These are phyloP conservation scores for Scolopax bukidnonensis DNA, from an alignment of 2,797 vertebrate species.

Conservation along the genomic window DNA sequence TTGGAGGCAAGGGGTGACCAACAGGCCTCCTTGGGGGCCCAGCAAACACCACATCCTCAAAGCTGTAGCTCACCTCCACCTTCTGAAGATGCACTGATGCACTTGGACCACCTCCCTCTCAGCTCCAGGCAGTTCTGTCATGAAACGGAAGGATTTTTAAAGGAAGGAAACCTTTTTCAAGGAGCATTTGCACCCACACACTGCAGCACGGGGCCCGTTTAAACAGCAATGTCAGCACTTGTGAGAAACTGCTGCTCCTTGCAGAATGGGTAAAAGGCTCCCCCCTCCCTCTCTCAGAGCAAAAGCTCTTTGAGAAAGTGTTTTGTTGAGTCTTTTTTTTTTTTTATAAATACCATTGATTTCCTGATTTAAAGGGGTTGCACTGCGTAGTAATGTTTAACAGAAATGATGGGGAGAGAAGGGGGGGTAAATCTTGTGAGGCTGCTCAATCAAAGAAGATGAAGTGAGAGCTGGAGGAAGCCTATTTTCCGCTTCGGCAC, in stretches of 20 bases:
- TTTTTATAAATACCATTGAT: not conserved
- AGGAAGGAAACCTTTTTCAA: not conserved
- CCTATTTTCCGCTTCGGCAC: not conserved
- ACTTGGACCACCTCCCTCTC: not conserved
- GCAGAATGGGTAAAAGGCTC: not conserved
- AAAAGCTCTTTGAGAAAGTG: not conserved
- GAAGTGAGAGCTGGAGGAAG: not conserved
- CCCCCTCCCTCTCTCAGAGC: not conserved
- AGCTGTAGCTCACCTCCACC: not conserved
- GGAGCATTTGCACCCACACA: not conserved
- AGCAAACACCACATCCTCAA: not conserved
- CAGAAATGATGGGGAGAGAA: not conserved
- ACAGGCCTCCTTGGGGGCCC: not conserved
- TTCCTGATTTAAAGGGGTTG: not conserved
- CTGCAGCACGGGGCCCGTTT: not conserved
- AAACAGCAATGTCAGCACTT: not conserved
- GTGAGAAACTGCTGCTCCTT: not conserved
- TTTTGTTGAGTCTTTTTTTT: not conserved
- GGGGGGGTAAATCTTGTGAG: not conserved
- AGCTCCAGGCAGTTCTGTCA: not conserved
- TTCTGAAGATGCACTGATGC: not conserved
- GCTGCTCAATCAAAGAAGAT: conserved; percentile 1
- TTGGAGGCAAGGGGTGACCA: not conserved
- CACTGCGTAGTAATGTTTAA: not conserved
- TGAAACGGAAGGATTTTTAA: not conserved